Percentiles rank a stretch among this genome's conserved stretches.
Conservation (phyloP, 1,140 invertebrate species). For the Phocides pigmalion region DNA sequence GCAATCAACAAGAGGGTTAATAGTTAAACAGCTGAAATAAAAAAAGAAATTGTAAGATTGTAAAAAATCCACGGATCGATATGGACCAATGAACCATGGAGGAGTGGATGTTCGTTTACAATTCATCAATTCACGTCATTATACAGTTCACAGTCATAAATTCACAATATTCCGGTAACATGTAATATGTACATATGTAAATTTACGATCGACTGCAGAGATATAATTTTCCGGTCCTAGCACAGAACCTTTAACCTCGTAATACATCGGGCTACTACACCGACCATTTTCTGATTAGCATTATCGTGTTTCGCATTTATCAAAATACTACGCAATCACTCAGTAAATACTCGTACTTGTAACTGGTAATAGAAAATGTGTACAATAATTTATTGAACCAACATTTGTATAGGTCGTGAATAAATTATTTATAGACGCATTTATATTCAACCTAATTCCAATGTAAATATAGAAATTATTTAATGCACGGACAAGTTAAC, state of each 20-base stretch:
- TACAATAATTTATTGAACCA: background rate
- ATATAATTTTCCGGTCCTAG: background rate
- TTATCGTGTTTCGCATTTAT: constrained; percentile 23
- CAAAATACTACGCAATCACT: constrained; percentile 13
- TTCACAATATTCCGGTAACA: too few species aligned
- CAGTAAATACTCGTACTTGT: constrained; percentile 6
- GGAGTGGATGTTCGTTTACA: too few species aligned
- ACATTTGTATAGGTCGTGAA: background rate
- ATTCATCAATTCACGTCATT: too few species aligned
- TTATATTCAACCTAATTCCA: background rate
- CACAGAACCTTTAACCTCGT: constrained; percentile 20
- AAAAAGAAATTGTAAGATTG: too few species aligned
- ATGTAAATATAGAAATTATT: constrained; percentile 3
- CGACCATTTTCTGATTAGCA: constrained; percentile 6
- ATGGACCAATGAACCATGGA: too few species aligned
- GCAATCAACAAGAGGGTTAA: too few species aligned
- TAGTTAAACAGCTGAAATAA: too few species aligned
- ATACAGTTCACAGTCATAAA: too few species aligned
- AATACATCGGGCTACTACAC: too few species aligned
- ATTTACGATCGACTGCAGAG: too few species aligned
- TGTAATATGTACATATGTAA: background rate
- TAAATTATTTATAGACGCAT: constrained; percentile 6
- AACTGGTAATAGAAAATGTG: constrained; percentile 4
- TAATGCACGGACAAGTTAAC: constrained; percentile 2
- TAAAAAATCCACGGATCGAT: too few species aligned